phyloP scores from a whole-genome alignment of 2,113 vertebrate species.

The Psittacara wagleri region DNA sequence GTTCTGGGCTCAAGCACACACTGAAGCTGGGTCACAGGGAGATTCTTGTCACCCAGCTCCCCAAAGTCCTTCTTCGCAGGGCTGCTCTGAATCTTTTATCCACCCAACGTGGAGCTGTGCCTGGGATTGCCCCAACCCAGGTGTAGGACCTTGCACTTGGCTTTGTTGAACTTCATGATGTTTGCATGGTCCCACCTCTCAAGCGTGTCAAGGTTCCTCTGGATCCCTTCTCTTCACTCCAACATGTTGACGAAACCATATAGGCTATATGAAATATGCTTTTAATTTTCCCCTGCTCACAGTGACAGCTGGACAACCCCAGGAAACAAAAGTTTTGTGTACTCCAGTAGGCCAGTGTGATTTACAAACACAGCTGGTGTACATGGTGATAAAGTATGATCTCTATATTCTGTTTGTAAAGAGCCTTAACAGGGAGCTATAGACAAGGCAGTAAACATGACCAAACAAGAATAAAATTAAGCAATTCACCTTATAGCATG shows the following conservation, averaged over 20 bases:
- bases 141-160: too few species aligned
- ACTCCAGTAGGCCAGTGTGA: not conserved
- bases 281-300: not conserved
- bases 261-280: not conserved
- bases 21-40: too few species aligned
- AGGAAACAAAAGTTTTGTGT: not conserved
- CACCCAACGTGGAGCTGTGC: too few species aligned
- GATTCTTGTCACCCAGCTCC: too few species aligned
- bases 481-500: fast-evolving
- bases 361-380: not conserved
- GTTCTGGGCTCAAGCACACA: too few species aligned
- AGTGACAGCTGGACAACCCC: not conserved
- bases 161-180: too few species aligned
- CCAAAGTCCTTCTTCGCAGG: too few species aligned
- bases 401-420: not conserved
- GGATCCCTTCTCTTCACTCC: too few species aligned
- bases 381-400: not conserved
- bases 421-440: not conserved
- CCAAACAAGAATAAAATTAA: not conserved
- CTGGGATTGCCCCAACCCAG: too few species aligned
- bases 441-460: not conserved
- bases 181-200: not conserved
- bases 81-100: too few species aligned
- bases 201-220: not conserved
- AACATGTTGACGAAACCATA: not conserved